Percentiles rank a stretch among this genome's conserved stretches.
These are phyloP conservation scores for Ammodytes marinus DNA, from an alignment of 2,113 vertebrate genomes.

Conservation along the genomic window DNA sequence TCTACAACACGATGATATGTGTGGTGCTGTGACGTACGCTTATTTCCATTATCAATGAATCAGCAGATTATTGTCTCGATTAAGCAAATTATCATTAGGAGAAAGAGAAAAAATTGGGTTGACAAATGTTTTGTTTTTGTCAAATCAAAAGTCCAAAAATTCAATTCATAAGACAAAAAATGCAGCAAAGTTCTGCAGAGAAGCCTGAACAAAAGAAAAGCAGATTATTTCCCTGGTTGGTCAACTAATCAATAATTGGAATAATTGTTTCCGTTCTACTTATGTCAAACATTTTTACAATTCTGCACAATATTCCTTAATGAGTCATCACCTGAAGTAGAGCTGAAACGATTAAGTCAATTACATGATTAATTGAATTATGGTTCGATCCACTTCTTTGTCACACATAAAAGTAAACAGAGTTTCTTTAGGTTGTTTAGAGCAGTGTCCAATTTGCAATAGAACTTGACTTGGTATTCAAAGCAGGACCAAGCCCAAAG, in stretches of 20 bases:
- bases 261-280: neutral
- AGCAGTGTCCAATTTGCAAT: neutral
- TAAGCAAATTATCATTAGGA: neutral
- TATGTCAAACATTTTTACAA: too few species aligned
- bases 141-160: neutral
- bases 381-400: neutral
- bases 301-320: neutral
- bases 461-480: neutral
- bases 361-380: neutral
- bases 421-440: neutral
- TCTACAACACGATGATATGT: neutral
- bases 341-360: neutral
- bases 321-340: neutral
- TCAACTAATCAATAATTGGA: neutral
- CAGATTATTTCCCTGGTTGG: neutral
- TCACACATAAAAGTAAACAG: neutral
- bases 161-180: neutral
- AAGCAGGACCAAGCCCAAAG: neutral
- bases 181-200: neutral
- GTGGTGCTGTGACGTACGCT: neutral
- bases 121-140: slow-evolving; percentile 6
- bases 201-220: neutral
- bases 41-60: neutral
- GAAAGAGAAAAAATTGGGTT: neutral
- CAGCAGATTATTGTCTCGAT: neutral